These are phyloP conservation scores for Ophonus ardosiacus DNA, from an alignment of 2,888 invertebrate species.

Conservation along the genomic window DNA sequence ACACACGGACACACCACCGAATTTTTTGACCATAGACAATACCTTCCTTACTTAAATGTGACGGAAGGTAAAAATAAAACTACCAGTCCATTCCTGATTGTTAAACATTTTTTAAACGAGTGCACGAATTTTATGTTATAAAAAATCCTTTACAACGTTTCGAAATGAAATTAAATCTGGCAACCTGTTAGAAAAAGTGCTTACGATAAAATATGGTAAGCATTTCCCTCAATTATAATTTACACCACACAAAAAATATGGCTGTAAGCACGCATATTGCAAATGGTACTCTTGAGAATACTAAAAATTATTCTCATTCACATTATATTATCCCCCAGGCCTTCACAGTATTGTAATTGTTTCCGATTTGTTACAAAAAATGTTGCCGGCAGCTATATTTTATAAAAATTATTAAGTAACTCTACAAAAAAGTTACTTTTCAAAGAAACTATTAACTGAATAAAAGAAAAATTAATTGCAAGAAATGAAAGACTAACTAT, in stretches of 20 bases:
- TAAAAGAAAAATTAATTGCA: conserved; percentile 10
- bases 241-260: background rate
- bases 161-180: background rate
- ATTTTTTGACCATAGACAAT: no score
- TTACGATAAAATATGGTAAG: background rate
- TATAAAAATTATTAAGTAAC: background rate
- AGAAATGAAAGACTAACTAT: background rate
- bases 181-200: background rate
- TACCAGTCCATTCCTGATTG: no score
- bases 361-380: conserved; percentile 19
- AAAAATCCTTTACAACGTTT: no score
- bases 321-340: background rate
- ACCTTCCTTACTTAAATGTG: no score
- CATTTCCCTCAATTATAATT: background rate
- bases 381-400: background rate
- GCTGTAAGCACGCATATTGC: background rate
- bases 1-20: no score
- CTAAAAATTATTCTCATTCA: background rate
- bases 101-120: no score
- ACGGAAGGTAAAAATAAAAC: no score
- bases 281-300: background rate
- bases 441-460: conserved; percentile 3
- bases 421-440: conserved; percentile 5
- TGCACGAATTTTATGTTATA: no score
- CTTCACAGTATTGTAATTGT: background rate